Evolutionary conservation across 2,888 invertebrate species (phyloP).

Genomic region (Calephelis perditalis): DNA sequence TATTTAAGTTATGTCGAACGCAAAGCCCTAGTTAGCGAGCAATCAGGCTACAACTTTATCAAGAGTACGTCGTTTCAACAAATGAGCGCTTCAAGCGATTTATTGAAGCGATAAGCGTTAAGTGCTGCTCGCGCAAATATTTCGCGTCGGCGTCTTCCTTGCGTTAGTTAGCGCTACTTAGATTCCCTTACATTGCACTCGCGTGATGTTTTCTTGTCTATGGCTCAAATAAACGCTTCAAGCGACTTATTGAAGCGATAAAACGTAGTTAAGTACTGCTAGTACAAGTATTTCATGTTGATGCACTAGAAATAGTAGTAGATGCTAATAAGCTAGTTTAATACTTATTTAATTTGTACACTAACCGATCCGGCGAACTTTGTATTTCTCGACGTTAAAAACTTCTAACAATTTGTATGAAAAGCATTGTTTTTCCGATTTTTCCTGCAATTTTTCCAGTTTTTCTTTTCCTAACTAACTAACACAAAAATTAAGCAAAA

Average conservation of each 20-base stretch:
- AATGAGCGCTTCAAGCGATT: constrained; percentile 38
- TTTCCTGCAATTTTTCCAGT: no score
- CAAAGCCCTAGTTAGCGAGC: constrained; percentile 20
- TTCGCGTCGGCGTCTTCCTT: constrained; percentile 54
- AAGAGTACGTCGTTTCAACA: constrained; percentile 31
- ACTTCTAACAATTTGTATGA: no score
- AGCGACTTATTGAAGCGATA: constrained; percentile 9
- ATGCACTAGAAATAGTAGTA: no score
- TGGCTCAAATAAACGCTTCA: constrained; percentile 21
- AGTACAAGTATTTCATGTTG: no score
- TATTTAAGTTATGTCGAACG: constrained; percentile 3
- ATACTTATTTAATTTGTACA: no score
- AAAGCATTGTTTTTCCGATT: no score
- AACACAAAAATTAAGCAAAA: no score
- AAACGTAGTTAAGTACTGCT: not conserved
- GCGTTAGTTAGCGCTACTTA: constrained; percentile 66
- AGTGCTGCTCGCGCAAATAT: constrained; percentile 63
- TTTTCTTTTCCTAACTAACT: no score
- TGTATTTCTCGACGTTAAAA: no score
- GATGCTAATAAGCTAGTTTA: no score
- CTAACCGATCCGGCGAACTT: no score
- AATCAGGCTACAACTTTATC: constrained; percentile 31
- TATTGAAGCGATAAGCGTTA: constrained; percentile 45
- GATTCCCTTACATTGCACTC: constrained; percentile 38
- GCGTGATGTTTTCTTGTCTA: constrained; percentile 37